Percentiles rank a stretch among this genome's conserved stretches.
These are phyloP conservation scores for Ceratina australensis DNA, from an alignment of 1,140 invertebrate species.

Conservation along the genomic window DNA sequence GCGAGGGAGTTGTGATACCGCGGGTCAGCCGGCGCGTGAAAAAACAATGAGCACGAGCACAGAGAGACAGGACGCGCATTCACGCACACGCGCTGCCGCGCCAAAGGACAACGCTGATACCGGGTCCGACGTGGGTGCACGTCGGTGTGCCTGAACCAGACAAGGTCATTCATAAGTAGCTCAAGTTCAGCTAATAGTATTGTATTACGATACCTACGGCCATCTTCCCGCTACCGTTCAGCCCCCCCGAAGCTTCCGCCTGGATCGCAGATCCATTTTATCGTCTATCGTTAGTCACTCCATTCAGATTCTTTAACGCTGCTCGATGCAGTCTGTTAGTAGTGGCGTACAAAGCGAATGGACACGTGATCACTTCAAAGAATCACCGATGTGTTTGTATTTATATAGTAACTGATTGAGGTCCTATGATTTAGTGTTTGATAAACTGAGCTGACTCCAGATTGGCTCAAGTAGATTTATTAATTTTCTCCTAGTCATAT, in stretches of 20 bases:
- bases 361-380: too few species aligned
- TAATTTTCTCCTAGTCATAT: too few species aligned
- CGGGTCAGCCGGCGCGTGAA: conserved; percentile 15
- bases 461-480: too few species aligned
- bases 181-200: conserved; percentile 75
- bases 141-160: conserved; percentile 58
- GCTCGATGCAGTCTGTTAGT: too few species aligned
- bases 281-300: not conserved
- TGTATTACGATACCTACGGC: conserved; percentile 71
- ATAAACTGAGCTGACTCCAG: too few species aligned
- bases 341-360: too few species aligned
- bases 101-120: conserved; percentile 18
- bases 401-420: too few species aligned
- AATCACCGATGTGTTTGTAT: too few species aligned
- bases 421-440: too few species aligned
- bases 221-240: conserved; percentile 30
- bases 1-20: not conserved
- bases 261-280: not conserved
- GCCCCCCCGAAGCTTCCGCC: not conserved
- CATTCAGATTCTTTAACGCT: too few species aligned
- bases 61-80: conserved; percentile 33
- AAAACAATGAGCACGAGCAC: conserved; percentile 39
- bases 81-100: conserved; percentile 11
- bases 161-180: conserved; percentile 76
- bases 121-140: not conserved